A percentile compares a stretch with the other conserved stretches of the same genome.
These are phyloP conservation scores for Heteropelma amictum DNA, from an alignment of 2,888 invertebrate genomes.

Conservation along the genomic window DNA sequence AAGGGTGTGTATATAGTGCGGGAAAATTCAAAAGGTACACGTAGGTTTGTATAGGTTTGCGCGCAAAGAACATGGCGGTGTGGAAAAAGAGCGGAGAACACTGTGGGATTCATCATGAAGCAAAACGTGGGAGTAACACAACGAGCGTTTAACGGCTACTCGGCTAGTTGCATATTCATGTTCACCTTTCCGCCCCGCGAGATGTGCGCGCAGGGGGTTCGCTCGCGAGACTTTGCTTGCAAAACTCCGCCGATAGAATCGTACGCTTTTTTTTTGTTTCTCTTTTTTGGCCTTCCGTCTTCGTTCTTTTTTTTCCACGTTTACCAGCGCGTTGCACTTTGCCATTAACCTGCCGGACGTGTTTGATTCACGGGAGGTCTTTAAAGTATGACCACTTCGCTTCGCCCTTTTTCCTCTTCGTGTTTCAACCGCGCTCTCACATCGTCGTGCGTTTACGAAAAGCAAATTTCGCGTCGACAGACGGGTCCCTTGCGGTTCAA, in stretches of 20 bases:
- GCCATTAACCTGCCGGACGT: slow-evolving; percentile 59
- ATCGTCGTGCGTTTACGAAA: neutral
- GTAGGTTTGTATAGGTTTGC: neutral
- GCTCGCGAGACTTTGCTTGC: slow-evolving; percentile 46
- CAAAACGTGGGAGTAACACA: slow-evolving; percentile 66
- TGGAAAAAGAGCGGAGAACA: slow-evolving; percentile 37
- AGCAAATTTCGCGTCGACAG: neutral
- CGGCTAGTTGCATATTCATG: slow-evolving; percentile 73
- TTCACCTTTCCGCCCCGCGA: slow-evolving; percentile 61
- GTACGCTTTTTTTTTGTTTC: slow-evolving; percentile 10
- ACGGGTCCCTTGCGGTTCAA: neutral
- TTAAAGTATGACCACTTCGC: slow-evolving; percentile 56
- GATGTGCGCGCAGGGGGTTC: neutral
- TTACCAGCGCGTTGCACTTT: slow-evolving; percentile 49
- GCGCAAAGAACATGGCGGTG: slow-evolving; percentile 26
- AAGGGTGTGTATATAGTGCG: neutral
- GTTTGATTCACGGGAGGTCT: slow-evolving; percentile 58
- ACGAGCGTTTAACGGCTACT: slow-evolving; percentile 68
- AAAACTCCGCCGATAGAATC: slow-evolving; percentile 65
- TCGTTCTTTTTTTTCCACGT: slow-evolving; percentile 43
- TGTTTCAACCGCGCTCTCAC: slow-evolving; percentile 30
- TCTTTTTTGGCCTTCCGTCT: neutral
- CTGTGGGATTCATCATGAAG: slow-evolving; percentile 66
- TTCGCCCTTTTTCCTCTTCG: slow-evolving; percentile 34
- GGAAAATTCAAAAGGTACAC: neutral